phyloP scores from a whole-genome alignment of 2,888 invertebrate genomes.

The Xestia ashworthii region DNA sequence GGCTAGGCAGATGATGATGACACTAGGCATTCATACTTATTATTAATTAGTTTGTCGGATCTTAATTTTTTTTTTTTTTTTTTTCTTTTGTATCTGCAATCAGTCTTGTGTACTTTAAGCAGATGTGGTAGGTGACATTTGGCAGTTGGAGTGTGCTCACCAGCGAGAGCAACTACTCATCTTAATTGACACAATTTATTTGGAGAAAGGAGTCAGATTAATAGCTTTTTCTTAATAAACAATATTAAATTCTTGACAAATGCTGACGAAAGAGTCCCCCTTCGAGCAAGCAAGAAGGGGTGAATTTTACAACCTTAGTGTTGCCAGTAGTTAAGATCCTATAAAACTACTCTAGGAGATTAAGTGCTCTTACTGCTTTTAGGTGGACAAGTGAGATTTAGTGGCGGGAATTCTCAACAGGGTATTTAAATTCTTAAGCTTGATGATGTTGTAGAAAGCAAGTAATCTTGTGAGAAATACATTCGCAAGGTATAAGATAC shows the following conservation, averaged over 20 bases:
- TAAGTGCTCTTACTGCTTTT: constrained; percentile 25
- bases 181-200: constrained; percentile 80
- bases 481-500: not conserved
- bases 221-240: constrained; percentile 77
- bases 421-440: constrained; percentile 36
- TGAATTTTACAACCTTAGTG: constrained; percentile 31
- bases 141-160: no score
- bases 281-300: constrained; percentile 30
- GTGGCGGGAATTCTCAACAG: constrained; percentile 30
- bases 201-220: constrained; percentile 74
- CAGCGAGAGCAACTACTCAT: no score
- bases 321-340: constrained; percentile 18
- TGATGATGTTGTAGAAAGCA: not conserved
- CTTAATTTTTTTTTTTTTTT: no score
- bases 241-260: constrained; percentile 72
- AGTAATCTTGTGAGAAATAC: not conserved
- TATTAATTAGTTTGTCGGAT: constrained; percentile 68
- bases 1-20: no score
- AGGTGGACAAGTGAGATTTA: constrained; percentile 37
- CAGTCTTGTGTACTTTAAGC: no score
- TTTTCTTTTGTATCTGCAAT: no score
- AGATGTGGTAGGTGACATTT: no score
- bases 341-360: constrained; percentile 36
- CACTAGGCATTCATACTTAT: constrained; percentile 60
- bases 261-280: constrained; percentile 52